Percentiles rank a stretch among this genome's conserved stretches.
Evolutionary conservation across 2,113 vertebrate species (phyloP).

Genomic region (Mesoclemmys tuberculata): DNA sequence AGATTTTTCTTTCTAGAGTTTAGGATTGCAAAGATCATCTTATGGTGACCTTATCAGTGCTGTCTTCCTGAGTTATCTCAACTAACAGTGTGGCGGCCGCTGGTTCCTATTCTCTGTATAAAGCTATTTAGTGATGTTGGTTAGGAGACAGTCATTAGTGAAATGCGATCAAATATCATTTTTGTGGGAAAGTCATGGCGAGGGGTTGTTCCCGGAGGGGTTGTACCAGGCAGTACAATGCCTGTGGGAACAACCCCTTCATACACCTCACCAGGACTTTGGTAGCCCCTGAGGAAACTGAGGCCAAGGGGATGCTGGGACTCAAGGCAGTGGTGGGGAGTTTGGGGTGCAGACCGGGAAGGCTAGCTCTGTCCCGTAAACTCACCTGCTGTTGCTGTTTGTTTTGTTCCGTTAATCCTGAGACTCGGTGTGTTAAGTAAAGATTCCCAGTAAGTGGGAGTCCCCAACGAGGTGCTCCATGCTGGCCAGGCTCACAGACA

Average conservation of each 20-base stretch:
- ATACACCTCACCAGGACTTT: neutral
- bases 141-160: neutral
- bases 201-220: neutral
- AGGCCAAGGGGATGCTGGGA: neutral
- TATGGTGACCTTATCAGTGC: neutral
- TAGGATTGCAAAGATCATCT: neutral
- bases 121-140: neutral
- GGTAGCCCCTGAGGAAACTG: neutral
- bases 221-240: neutral
- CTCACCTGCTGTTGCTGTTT: too few relatives aligned
- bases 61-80: neutral
- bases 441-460: too few relatives aligned
- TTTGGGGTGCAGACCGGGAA: neutral
- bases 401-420: too few relatives aligned
- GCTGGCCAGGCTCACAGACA: too few relatives aligned
- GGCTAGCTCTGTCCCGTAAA: neutral
- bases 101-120: neutral
- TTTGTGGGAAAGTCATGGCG: neutral
- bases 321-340: neutral
- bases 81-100: neutral
- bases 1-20: neutral
- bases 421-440: too few relatives aligned
- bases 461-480: too few relatives aligned
- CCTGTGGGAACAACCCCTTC: neutral
- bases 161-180: neutral